Percentiles rank a stretch among this genome's conserved stretches.
Conservation (phyloP, 2,113 vertebrate genomes). For the Laticauda colubrina region DNA sequence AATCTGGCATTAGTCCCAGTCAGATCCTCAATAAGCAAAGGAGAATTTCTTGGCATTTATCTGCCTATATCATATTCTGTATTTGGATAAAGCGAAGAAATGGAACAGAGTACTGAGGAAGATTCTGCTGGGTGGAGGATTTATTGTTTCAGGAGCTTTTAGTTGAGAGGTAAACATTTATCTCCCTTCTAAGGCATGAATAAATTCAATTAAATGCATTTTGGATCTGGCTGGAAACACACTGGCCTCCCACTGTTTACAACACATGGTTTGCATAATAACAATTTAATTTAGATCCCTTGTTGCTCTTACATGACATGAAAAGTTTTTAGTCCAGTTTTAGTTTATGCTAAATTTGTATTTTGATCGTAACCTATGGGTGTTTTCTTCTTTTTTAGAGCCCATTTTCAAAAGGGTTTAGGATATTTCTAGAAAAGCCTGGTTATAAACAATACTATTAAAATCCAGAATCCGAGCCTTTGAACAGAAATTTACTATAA, state of each 20-base stretch:
- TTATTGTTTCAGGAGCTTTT: neutral
- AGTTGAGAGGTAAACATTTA: neutral
- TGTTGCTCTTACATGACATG: neutral
- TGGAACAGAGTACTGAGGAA: neutral
- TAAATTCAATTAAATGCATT: neutral
- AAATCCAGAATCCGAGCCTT: neutral
- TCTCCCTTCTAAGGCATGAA: neutral
- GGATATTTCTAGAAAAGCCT: neutral
- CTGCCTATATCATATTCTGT: neutral
- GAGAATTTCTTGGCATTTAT: neutral
- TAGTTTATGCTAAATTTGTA: neutral
- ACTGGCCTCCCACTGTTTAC: neutral
- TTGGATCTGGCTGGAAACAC: neutral
- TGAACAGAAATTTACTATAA: neutral
- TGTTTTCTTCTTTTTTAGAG: neutral
- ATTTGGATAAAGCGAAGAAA: neutral
- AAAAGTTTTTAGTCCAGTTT: neutral
- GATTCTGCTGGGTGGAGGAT: neutral
- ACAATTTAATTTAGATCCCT: neutral
- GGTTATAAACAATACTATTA: slow-evolving; percentile 17
- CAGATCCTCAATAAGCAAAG: neutral
- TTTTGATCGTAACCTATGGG: neutral
- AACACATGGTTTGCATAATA: neutral
- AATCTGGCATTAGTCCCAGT: neutral
- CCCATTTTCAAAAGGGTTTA: neutral